A percentile compares a stretch with the other conserved stretches of the same genome.
phyloP scores from a whole-genome alignment of 2,113 vertebrate genomes.

The Catharus bicknelli region DNA sequence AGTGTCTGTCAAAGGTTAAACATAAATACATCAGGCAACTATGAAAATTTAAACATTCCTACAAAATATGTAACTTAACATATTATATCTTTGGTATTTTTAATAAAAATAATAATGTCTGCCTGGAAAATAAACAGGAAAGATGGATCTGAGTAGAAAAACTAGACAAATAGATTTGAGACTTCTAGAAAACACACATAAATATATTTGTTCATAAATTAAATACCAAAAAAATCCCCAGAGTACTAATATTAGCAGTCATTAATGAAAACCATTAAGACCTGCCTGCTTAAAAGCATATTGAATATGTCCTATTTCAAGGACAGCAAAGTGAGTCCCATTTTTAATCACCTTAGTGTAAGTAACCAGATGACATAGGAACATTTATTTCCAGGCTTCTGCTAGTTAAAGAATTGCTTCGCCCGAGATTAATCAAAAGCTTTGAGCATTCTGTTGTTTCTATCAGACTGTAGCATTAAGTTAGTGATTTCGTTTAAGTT shows the following conservation, averaged over 20 bases:
- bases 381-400: not conserved
- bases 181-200: not conserved
- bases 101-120: not conserved
- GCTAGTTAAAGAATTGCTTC: not conserved
- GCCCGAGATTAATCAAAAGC: not conserved
- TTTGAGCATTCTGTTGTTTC: not conserved
- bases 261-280: not conserved
- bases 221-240: not conserved
- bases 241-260: not conserved
- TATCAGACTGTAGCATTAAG: not conserved
- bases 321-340: not conserved
- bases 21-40: not conserved
- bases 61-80: not conserved
- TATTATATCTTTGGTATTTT: not conserved
- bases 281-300: not conserved
- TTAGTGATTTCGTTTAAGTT: not conserved
- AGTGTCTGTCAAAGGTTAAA: not conserved
- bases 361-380: not conserved
- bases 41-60: constrained; percentile 13
- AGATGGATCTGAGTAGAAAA: not conserved
- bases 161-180: not conserved
- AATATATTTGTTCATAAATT: not conserved
- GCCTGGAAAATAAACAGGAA: not conserved
- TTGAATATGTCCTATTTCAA: not conserved
- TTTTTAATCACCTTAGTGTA: constrained; percentile 13